These are phyloP conservation scores for Anomalospiza imberbis DNA, from an alignment of 2,797 vertebrate species.

Conservation along the genomic window DNA sequence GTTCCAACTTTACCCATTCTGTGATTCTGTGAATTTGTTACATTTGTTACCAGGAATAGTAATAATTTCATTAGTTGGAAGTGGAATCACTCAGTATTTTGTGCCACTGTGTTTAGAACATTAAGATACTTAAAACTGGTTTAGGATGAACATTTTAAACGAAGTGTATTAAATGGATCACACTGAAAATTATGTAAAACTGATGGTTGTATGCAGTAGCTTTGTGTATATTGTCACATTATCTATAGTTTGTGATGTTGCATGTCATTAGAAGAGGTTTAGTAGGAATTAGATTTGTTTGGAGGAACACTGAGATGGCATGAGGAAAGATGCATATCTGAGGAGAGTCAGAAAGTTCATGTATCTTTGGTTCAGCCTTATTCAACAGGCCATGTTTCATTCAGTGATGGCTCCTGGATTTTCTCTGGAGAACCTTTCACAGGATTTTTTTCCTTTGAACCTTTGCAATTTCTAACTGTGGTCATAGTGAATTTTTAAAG, in stretches of 20 bases:
- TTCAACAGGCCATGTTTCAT: not conserved
- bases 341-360: not conserved
- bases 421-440: not conserved
- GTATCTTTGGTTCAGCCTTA: not conserved
- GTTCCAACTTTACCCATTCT: not conserved
- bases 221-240: not conserved
- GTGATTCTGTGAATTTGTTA: not conserved
- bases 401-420: not conserved
- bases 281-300: not conserved
- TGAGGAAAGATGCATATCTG: not conserved
- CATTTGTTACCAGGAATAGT: rapidly evolving
- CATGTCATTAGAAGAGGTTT: not conserved
- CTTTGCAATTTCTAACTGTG: not conserved
- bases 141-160: not conserved
- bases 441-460: not conserved
- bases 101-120: not conserved
- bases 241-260: not conserved
- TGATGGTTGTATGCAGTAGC: not conserved
- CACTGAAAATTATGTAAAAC: not conserved
- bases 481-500: not conserved
- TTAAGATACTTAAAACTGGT: not conserved
- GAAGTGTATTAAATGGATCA: not conserved
- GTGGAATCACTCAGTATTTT: not conserved
- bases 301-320: not conserved
- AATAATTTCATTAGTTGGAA: not conserved